phyloP scores from a whole-genome alignment of 1,140 invertebrate genomes.

The Phenacoccus solenopsis region DNA sequence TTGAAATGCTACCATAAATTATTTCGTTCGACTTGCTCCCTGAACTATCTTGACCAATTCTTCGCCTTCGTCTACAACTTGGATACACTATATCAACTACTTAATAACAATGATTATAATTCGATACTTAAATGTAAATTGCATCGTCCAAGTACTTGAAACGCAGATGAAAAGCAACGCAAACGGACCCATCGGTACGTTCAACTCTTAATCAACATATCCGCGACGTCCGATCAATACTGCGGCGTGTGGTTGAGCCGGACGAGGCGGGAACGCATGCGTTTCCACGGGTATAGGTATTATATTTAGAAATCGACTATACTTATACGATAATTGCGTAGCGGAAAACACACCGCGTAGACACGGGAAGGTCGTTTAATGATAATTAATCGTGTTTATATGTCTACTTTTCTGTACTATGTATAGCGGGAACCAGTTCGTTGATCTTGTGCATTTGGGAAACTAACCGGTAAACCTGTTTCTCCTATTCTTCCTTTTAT shows the following conservation, averaged over 20 bases:
- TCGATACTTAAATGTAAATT: background rate
- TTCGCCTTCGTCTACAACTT: too few relatives aligned
- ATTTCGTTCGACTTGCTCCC: too few relatives aligned
- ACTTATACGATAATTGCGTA: background rate
- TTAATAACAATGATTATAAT: background rate
- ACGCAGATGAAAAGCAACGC: background rate
- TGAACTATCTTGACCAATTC: too few relatives aligned
- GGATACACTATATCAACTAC: too few relatives aligned
- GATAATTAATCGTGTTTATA: constrained; percentile 3
- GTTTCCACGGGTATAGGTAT: background rate
- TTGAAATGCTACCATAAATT: too few relatives aligned
- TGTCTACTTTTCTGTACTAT: background rate
- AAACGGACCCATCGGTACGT: background rate
- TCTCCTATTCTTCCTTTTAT: background rate
- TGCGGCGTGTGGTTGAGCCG: background rate
- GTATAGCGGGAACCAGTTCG: background rate
- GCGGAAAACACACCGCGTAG: background rate
- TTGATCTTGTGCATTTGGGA: background rate
- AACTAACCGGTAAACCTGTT: background rate
- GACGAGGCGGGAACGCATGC: background rate
- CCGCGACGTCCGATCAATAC: background rate
- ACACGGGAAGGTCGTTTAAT: background rate
- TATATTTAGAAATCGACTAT: background rate
- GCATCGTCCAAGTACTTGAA: background rate
- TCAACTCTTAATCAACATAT: background rate